Evolutionary conservation across 2,113 vertebrate species (phyloP).

Genomic region (Megaceryle torquata): DNA sequence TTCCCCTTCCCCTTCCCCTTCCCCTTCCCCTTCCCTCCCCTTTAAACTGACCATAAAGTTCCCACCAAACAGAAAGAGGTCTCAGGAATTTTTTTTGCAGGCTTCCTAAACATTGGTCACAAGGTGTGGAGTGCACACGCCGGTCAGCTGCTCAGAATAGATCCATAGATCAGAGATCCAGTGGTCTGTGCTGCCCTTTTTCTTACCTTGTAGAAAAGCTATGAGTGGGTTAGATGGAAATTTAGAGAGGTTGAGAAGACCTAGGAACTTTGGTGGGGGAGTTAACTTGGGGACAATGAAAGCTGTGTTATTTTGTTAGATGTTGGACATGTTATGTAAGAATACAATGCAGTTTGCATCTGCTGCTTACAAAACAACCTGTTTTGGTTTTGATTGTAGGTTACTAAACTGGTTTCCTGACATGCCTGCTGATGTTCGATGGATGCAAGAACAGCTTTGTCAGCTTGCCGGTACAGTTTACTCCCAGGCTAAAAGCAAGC

Average conservation of each 20-base stretch:
- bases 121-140: background rate
- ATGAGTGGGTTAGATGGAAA: background rate
- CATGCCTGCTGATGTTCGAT: conserved; percentile 82
- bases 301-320: background rate
- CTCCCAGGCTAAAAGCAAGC: conserved; percentile 71
- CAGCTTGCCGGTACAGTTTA: conserved; percentile 77
- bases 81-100: background rate
- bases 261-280: background rate
- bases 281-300: background rate
- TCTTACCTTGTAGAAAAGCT: background rate
- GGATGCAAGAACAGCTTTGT: conserved; percentile 76
- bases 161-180: background rate
- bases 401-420: conserved; percentile 90
- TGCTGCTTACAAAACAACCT: background rate
- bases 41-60: background rate
- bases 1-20: too few species aligned
- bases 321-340: background rate
- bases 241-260: background rate
- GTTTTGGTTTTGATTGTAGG: conserved; percentile 52
- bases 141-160: background rate
- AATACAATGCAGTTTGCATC: rapidly evolving
- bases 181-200: background rate
- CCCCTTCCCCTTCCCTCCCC: background rate
- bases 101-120: background rate
- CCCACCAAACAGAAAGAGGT: background rate